These are phyloP conservation scores for Chouioia cunea DNA, from an alignment of 2,888 invertebrate species.

Conservation along the genomic window DNA sequence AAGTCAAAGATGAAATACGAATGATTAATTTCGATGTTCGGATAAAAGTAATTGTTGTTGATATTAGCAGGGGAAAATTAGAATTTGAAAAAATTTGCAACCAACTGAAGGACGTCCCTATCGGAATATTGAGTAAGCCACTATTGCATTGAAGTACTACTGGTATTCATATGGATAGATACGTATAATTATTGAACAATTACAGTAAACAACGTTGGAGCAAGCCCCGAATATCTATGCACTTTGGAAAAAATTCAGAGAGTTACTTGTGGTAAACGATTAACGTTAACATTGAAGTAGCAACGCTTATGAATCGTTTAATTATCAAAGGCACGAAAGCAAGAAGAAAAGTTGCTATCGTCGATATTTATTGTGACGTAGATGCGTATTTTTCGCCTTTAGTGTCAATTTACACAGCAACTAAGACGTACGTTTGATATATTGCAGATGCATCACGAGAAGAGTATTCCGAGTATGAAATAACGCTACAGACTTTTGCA, in stretches of 20 bases:
- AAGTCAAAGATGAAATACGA: slow-evolving; percentile 79
- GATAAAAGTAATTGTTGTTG: slow-evolving; percentile 80
- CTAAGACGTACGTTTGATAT: slow-evolving; percentile 84
- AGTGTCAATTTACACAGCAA: slow-evolving; percentile 91
- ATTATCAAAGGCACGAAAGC: slow-evolving; percentile 84
- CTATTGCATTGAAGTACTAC: neutral
- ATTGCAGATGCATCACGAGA: slow-evolving; percentile 84
- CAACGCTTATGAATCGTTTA: slow-evolving; percentile 84
- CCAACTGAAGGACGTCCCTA: slow-evolving; percentile 79
- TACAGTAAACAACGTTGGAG: slow-evolving; percentile 82
- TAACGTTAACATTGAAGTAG: slow-evolving; percentile 87
- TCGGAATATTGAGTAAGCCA: slow-evolving; percentile 85
- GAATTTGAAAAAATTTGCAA: slow-evolving; percentile 75
- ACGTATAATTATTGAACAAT: too few relatives aligned
- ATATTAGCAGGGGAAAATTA: slow-evolving; percentile 76
- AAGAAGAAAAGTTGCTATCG: slow-evolving; percentile 83
- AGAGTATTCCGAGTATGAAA: slow-evolving; percentile 81
- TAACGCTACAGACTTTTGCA: slow-evolving; percentile 90
- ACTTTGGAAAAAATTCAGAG: slow-evolving; percentile 80
- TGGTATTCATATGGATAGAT: too few relatives aligned
- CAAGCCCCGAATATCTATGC: slow-evolving; percentile 88
- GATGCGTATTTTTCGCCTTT: slow-evolving; percentile 87
- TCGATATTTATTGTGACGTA: slow-evolving; percentile 91
- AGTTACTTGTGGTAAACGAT: slow-evolving; percentile 84
- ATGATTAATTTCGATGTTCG: slow-evolving; percentile 72